Percentiles rank a stretch among this genome's conserved stretches.
Conservation (phyloP, 2,797 vertebrate species). For the Hoplostethus atlanticus region DNA sequence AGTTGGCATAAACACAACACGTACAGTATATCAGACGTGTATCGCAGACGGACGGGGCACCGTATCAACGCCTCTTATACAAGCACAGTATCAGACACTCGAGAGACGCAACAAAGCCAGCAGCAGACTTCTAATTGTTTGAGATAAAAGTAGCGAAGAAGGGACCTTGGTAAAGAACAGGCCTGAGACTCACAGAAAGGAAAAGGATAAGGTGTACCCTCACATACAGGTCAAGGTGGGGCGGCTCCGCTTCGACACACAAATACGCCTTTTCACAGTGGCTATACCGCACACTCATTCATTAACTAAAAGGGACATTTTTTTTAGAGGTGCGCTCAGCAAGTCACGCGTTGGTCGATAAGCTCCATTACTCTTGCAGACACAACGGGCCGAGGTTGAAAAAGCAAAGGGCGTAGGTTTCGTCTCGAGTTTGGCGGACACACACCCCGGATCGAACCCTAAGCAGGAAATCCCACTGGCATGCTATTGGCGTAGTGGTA, state of each 20-base stretch:
- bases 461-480: no score
- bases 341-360: slow-evolving; percentile 18
- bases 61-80: slow-evolving; percentile 17
- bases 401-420: not conserved
- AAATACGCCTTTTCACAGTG: not conserved
- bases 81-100: slow-evolving; percentile 25
- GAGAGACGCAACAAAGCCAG: slow-evolving; percentile 65
- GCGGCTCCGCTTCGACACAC: not conserved
- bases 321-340: not conserved
- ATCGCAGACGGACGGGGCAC: not conserved
- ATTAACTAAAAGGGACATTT: slow-evolving; percentile 32
- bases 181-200: slow-evolving; percentile 7
- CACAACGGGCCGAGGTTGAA: not conserved
- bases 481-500: no score
- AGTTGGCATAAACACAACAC: slow-evolving; percentile 11
- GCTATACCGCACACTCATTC: slow-evolving; percentile 10
- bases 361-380: slow-evolving; percentile 13
- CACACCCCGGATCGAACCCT: not conserved
- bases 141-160: slow-evolving; percentile 49
- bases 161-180: slow-evolving; percentile 36
- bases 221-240: slow-evolving; percentile 3
- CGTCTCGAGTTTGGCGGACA: not conserved
- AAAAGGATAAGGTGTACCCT: not conserved
- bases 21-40: slow-evolving; percentile 20
- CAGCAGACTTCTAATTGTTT: slow-evolving; percentile 45